Conservation (phyloP, 2,888 invertebrate genomes). For the Drosophila eohydei region DNA sequence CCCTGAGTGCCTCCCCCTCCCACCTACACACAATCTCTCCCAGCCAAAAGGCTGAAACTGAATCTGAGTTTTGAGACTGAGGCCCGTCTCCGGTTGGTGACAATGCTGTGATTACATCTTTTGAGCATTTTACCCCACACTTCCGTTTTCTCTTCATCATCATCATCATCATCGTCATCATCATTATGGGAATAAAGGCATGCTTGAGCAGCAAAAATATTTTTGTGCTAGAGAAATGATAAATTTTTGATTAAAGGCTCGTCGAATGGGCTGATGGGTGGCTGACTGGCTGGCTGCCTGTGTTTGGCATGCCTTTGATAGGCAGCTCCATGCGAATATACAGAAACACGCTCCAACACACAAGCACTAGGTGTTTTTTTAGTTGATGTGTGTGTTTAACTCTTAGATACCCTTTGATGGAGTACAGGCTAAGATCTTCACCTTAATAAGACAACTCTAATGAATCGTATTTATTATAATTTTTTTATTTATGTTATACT, state of each 20-base stretch:
- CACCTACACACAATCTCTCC: not conserved
- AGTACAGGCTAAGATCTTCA: not conserved
- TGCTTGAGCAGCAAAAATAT: constrained; percentile 71
- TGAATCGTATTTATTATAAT: no score
- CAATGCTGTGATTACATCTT: constrained; percentile 82
- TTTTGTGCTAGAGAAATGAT: constrained; percentile 65
- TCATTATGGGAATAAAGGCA: constrained; percentile 60
- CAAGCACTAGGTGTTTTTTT: constrained; percentile 1
- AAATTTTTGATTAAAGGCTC: constrained; percentile 81
- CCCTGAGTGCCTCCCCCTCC: not conserved
- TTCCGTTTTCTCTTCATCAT: constrained; percentile 46
- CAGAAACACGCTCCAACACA: constrained; percentile 1
- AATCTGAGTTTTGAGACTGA: constrained; percentile 33
- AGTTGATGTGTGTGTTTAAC: constrained; percentile 1
- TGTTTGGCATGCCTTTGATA: constrained; percentile 62
- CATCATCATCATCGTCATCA: constrained; percentile 14
- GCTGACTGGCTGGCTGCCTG: constrained; percentile 36
- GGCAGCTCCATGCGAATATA: constrained; percentile 16
- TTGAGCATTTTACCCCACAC: constrained; percentile 63
- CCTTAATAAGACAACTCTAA: not conserved
- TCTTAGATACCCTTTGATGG: constrained; percentile 18
- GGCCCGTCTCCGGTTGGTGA: constrained; percentile 65
- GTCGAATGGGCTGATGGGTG: constrained; percentile 25
- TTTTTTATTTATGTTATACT: not conserved
- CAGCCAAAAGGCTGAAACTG: constrained; percentile 23